Percentiles rank a stretch among this genome's conserved stretches.
Evolutionary conservation across 92 coral and sea anemone species (phyloP).

Genomic region (Pocillopora meandrina): DNA sequence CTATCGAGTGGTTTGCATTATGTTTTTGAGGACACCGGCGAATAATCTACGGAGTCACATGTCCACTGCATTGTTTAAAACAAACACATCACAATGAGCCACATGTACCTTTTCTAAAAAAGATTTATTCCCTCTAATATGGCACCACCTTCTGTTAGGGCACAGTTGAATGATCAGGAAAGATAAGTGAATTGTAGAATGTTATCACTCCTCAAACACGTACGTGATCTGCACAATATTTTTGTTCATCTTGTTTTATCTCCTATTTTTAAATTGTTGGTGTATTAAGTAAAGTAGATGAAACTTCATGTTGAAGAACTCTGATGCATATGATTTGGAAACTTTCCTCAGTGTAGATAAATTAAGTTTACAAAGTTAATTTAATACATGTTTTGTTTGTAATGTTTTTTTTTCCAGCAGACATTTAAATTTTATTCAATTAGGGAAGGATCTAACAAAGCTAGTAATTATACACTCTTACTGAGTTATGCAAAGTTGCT

Average conservation of each 20-base stretch:
- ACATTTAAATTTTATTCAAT: not conserved
- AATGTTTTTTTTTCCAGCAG: not conserved
- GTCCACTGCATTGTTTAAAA: conserved; percentile 28
- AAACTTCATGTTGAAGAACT: too few relatives aligned
- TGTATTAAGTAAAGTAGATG: too few relatives aligned
- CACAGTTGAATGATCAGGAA: not conserved
- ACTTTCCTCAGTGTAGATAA: too few relatives aligned
- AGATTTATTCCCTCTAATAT: conserved; percentile 4
- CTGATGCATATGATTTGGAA: too few relatives aligned
- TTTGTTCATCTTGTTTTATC: too few relatives aligned
- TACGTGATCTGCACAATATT: too few relatives aligned
- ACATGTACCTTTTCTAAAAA: conserved; percentile 35
- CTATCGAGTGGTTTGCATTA: not conserved
- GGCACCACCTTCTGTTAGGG: not conserved
- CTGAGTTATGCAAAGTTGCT: not conserved
- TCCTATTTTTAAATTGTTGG: too few relatives aligned
- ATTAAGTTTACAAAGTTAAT: too few relatives aligned
- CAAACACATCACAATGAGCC: conserved; percentile 21
- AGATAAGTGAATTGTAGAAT: too few relatives aligned
- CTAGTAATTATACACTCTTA: not conserved
- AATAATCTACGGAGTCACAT: conserved; percentile 21
- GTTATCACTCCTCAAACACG: too few relatives aligned
- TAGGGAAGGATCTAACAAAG: conserved; percentile 4
- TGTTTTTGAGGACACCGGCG: not conserved
- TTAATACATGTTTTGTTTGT: too few relatives aligned